A percentile compares a stretch with the other conserved stretches of the same genome.
phyloP scores from a whole-genome alignment of 2,888 invertebrate genomes.

The Micoletzkya japonica region DNA sequence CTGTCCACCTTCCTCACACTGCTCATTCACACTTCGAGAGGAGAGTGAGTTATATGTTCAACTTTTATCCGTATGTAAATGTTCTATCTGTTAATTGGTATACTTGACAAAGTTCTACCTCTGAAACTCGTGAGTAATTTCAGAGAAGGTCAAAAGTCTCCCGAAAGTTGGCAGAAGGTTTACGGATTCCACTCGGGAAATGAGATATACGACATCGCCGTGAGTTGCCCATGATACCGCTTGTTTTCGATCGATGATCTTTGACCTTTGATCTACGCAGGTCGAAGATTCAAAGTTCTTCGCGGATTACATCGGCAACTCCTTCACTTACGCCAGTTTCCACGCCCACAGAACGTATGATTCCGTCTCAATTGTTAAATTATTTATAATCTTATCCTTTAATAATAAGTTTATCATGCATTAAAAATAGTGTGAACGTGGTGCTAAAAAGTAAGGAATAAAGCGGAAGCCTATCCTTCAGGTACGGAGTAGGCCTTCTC shows the following conservation, averaged over 20 bases:
- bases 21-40: slow-evolving; percentile 90
- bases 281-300: slow-evolving; percentile 77
- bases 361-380: neutral
- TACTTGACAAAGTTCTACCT: no score
- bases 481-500: slow-evolving; percentile 92
- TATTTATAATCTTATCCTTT: neutral
- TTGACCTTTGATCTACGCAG: neutral
- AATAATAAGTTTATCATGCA: neutral
- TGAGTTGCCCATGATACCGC: slow-evolving; percentile 16
- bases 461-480: slow-evolving; percentile 63
- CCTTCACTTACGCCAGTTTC: slow-evolving; percentile 98
- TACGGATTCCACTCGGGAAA: slow-evolving; percentile 98
- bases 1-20: slow-evolving; percentile 94
- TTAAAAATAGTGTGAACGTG: neutral
- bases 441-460: neutral
- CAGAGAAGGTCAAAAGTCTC: slow-evolving; percentile 90
- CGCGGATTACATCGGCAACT: slow-evolving; percentile 96
- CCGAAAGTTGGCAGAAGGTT: slow-evolving; percentile 96
- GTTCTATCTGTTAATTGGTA: no score
- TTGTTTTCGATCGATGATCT: neutral
- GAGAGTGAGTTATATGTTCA: slow-evolving; percentile 80
- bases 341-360: slow-evolving; percentile 93
- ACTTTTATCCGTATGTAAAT: no score
- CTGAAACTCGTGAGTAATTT: no score
- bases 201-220: slow-evolving; percentile 92